A percentile compares a stretch with the other conserved stretches of the same genome.
Evolutionary conservation across 2,888 invertebrate species (phyloP).

Genomic region (Nymphalis polychloros): DNA sequence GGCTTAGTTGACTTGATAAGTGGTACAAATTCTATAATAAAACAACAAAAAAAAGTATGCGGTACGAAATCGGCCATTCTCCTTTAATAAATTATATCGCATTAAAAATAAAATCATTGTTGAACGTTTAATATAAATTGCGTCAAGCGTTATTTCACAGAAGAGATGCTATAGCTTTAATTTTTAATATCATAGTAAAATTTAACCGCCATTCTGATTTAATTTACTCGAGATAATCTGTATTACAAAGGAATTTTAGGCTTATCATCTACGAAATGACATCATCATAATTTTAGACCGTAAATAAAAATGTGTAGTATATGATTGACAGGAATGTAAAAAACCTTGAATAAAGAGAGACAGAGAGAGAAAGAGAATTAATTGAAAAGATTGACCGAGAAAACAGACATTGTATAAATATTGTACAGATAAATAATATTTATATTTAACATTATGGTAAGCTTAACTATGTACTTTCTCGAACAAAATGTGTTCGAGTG

Average conservation of each 20-base stretch:
- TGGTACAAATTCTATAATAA: no score
- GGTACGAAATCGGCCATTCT: no score
- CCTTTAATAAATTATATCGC: neutral
- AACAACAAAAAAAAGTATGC: no score
- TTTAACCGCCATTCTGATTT: conserved; percentile 36
- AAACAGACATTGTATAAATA: no score
- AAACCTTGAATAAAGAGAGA: neutral
- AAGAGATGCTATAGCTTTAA: conserved; percentile 36
- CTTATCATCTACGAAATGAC: neutral
- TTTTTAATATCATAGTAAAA: conserved; percentile 38
- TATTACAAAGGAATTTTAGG: conserved; percentile 17
- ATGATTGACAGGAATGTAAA: neutral
- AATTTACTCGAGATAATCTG: conserved; percentile 35
- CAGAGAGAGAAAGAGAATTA: neutral
- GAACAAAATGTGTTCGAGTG: no score
- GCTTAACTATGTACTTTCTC: no score
- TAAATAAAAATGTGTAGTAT: no score
- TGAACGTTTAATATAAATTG: neutral
- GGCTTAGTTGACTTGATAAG: no score
- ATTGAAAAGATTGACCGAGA: no score
- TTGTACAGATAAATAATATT: no score
- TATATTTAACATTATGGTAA: no score
- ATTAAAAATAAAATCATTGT: neutral
- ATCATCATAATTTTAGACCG: neutral
- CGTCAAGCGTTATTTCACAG: conserved; percentile 29